A percentile compares a stretch with the other conserved stretches of the same genome.
Conservation (phyloP, 1,140 invertebrate species). For the Drosophila ficusphila region DNA sequence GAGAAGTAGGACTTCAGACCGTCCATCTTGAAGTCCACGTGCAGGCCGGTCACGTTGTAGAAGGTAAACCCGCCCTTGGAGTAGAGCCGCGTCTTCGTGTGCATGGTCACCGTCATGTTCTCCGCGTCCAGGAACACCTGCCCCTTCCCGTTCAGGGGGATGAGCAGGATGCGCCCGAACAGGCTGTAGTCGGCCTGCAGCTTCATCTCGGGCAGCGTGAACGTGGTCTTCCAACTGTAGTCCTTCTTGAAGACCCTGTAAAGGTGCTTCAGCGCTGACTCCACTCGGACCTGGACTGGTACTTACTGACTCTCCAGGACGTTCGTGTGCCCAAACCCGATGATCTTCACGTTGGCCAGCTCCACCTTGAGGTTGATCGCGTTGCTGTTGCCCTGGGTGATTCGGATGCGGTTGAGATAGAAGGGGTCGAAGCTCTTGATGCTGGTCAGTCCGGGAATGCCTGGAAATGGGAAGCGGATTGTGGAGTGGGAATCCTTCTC, state of each 20-base stretch:
- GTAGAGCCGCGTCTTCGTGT: conserved; percentile 87
- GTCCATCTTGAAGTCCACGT: conserved; percentile 78
- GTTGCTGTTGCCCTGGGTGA: conserved; percentile 87
- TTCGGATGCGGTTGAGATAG: conserved; percentile 87
- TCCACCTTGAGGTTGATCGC: conserved; percentile 89
- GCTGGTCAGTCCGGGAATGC: conserved; percentile 81
- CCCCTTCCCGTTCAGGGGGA: conserved; percentile 88
- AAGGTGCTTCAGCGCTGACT: not conserved
- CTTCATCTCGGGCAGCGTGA: conserved; percentile 87
- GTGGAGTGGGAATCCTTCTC: not conserved
- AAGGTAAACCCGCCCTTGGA: conserved; percentile 87
- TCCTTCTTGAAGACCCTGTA: conserved; percentile 86
- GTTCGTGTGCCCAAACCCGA: conserved; percentile 87
- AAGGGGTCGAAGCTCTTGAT: conserved; percentile 88
- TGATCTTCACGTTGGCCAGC: conserved; percentile 87
- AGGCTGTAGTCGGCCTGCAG: conserved; percentile 89
- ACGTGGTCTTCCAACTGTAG: conserved; percentile 88
- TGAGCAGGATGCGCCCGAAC: conserved; percentile 88
- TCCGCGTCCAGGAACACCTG: conserved; percentile 88
- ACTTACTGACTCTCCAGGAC: conserved; percentile 87
- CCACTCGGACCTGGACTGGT: too few species aligned
- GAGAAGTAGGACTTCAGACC: conserved; percentile 77
- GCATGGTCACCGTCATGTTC: conserved; percentile 86
- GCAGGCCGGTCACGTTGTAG: conserved; percentile 86
- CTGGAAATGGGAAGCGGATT: conserved; percentile 25